Conservation (phyloP, 2,113 vertebrate species). For the Neopipo cinnamomea region DNA sequence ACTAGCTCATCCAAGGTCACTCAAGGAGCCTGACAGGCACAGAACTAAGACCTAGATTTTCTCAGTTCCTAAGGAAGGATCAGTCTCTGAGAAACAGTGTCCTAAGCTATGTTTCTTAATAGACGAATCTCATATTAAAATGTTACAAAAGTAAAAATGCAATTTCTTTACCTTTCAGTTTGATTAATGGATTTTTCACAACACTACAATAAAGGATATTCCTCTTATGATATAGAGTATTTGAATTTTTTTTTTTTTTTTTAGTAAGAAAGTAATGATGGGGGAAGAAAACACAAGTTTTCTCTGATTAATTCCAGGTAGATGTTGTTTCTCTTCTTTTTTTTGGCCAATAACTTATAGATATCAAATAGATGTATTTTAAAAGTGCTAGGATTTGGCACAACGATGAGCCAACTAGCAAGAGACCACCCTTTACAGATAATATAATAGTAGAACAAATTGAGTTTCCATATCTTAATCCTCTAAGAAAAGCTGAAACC, state of each 20-base stretch:
- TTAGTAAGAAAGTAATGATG: background rate
- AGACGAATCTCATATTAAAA: slow-evolving; percentile 52
- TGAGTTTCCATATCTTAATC: slow-evolving; percentile 43
- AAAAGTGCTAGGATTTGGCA: slow-evolving; percentile 27
- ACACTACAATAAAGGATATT: slow-evolving; percentile 28
- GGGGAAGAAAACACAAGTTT: background rate
- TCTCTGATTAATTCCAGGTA: slow-evolving; percentile 22
- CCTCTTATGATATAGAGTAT: background rate
- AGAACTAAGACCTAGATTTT: background rate
- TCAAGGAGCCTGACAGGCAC: background rate
- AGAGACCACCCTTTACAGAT: slow-evolving; percentile 18
- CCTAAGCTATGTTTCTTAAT: slow-evolving; percentile 50
- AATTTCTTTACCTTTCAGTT: slow-evolving; percentile 68
- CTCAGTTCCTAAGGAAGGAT: background rate
- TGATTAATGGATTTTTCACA: slow-evolving; percentile 60
- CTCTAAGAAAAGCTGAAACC: slow-evolving; percentile 42
- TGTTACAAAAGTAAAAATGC: slow-evolving; percentile 55
- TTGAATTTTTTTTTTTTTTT: background rate
- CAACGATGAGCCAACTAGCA: background rate
- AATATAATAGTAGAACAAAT: slow-evolving; percentile 24
- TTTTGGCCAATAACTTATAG: background rate
- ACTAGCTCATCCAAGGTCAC: slow-evolving; percentile 32
- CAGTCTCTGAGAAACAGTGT: background rate
- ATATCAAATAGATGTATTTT: background rate
- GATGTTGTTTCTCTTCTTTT: background rate